These are phyloP conservation scores for Phoebastria nigripes DNA, from an alignment of 2,797 vertebrate species.

Conservation along the genomic window DNA sequence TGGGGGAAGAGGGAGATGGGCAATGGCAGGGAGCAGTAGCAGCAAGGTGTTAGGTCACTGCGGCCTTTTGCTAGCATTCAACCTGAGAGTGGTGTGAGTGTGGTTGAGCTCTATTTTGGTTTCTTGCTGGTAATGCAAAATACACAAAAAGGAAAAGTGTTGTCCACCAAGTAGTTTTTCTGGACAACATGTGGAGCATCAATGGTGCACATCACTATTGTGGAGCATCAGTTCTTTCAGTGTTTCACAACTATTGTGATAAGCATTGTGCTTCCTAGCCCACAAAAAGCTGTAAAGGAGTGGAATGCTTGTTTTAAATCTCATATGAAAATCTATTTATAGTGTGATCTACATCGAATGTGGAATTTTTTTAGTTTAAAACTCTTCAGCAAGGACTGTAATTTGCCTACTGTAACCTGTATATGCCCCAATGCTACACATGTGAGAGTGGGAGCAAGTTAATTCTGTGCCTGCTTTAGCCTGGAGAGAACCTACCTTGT, in stretches of 20 bases:
- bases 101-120: not conserved
- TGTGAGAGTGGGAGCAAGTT: not conserved
- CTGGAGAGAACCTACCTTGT: not conserved
- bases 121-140: not conserved
- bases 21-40: not conserved
- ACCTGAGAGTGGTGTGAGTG: not conserved
- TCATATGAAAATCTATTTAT: not conserved
- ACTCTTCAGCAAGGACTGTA: not conserved
- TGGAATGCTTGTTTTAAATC: not conserved
- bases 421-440: not conserved
- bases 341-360: not conserved
- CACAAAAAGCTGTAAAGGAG: not conserved
- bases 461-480: not conserved
- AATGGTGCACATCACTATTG: not conserved
- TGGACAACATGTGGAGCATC: not conserved
- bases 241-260: not conserved
- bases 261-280: not conserved
- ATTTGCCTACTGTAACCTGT: not conserved
- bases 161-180: not conserved
- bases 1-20: not conserved
- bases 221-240: fast-evolving
- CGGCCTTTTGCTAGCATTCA: fast-evolving
- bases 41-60: not conserved
- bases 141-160: not conserved
- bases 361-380: not conserved